Evolutionary conservation across 1,140 invertebrate species (phyloP).

Genomic region (Homalodisca vitripennis): DNA sequence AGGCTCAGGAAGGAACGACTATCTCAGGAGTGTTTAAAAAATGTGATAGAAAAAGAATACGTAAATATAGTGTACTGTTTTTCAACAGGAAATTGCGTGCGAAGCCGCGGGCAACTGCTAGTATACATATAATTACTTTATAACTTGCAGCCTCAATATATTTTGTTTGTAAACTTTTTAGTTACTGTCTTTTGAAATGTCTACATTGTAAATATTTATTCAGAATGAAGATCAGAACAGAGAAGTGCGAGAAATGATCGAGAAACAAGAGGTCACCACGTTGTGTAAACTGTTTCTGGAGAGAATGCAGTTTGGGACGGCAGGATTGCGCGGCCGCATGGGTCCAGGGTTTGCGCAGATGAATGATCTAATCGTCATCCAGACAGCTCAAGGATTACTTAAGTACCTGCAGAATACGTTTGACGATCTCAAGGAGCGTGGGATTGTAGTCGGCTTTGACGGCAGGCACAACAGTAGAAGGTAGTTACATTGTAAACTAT

Average conservation of each 20-base stretch:
- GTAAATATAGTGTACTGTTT: too few species aligned
- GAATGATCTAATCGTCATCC: slow-evolving; percentile 97
- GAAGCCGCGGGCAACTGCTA: too few species aligned
- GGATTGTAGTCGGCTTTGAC: slow-evolving; percentile 93
- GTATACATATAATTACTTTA: too few species aligned
- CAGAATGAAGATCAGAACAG: slow-evolving; percentile 53
- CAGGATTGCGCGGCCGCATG: slow-evolving; percentile 89
- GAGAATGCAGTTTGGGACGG: slow-evolving; percentile 83
- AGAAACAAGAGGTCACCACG: slow-evolving; percentile 51
- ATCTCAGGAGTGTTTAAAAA: too few species aligned
- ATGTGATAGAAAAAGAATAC: too few species aligned
- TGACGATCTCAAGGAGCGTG: slow-evolving; percentile 54
- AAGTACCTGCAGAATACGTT: slow-evolving; percentile 67
- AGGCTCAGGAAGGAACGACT: too few species aligned
- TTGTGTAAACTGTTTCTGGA: slow-evolving; percentile 60
- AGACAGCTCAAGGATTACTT: slow-evolving; percentile 91
- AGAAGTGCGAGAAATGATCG: slow-evolving; percentile 56
- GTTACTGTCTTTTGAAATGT: too few species aligned
- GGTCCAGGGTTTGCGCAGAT: slow-evolving; percentile 88
- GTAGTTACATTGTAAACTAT: slow-evolving; percentile 55
- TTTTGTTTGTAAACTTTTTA: too few species aligned
- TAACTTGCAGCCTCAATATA: too few species aligned
- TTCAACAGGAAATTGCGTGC: too few species aligned
- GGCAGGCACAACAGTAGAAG: slow-evolving; percentile 90
- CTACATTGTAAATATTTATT: too few species aligned